These are phyloP conservation scores for Drosophila algonquin DNA, from an alignment of 2,888 invertebrate species.

Conservation along the genomic window DNA sequence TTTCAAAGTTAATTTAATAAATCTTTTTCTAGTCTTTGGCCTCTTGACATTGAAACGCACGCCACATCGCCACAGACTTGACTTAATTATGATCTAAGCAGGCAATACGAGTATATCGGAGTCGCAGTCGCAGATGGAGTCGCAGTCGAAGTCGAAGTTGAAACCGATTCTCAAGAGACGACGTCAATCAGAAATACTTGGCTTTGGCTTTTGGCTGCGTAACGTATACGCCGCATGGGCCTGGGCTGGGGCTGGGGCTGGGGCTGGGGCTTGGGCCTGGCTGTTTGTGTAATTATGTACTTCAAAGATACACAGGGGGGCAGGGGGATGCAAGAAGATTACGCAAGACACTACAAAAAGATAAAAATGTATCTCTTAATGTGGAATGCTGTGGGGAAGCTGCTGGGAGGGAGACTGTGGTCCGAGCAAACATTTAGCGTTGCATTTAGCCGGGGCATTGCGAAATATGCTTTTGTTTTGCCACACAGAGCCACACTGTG, in stretches of 20 bases:
- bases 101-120: conserved; percentile 9
- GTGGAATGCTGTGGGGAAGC: conserved; percentile 46
- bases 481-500: background rate
- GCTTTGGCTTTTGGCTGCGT: conserved; percentile 12
- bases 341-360: conserved; percentile 30
- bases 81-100: conserved; percentile 36
- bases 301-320: conserved; percentile 1
- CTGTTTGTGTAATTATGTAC: conserved; percentile 31
- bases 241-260: conserved; percentile 3
- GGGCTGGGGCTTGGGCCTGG: conserved; percentile 7
- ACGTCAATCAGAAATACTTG: conserved; percentile 34
- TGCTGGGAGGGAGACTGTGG: conserved; percentile 3
- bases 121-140: conserved; percentile 13
- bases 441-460: conserved; percentile 22
- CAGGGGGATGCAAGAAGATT: conserved; percentile 18
- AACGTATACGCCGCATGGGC: conserved; percentile 37
- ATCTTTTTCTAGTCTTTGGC: conserved; percentile 19
- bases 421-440: conserved; percentile 29
- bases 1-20: conserved; percentile 38
- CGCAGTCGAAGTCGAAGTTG: too few species aligned
- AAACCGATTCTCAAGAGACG: conserved; percentile 25
- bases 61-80: conserved; percentile 14
- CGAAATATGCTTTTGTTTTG: conserved; percentile 51
- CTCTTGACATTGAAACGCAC: conserved; percentile 37
- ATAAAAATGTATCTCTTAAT: conserved; percentile 48